phyloP scores from a whole-genome alignment of 2,888 invertebrate genomes.

The Parnassius mnemosyne region DNA sequence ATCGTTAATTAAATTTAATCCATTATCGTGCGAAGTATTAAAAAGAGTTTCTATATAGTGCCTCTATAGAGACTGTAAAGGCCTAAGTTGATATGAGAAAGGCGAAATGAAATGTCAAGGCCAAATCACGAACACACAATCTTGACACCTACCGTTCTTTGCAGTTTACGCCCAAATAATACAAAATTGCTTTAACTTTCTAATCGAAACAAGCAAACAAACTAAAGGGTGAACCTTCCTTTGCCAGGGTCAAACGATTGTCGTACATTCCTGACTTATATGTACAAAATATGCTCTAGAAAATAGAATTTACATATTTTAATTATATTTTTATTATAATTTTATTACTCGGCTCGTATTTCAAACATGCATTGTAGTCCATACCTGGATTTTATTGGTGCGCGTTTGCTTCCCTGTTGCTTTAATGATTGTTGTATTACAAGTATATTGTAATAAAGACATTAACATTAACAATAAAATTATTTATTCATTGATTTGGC shows the following conservation, averaged over 20 bases:
- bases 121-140: constrained; percentile 9
- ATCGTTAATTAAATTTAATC: background rate
- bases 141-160: constrained; percentile 20
- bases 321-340: constrained; percentile 12
- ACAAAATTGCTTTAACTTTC: constrained; percentile 8
- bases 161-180: constrained; percentile 13
- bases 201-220: constrained; percentile 3
- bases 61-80: background rate
- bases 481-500: too few relatives aligned
- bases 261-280: background rate
- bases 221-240: background rate
- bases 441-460: too few relatives aligned
- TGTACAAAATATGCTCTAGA: constrained; percentile 1
- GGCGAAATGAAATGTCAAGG: constrained; percentile 26
- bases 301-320: constrained; percentile 1
- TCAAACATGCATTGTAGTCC: constrained; percentile 4
- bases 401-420: constrained; percentile 3
- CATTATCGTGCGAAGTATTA: background rate
- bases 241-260: constrained; percentile 2
- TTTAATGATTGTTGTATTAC: too few relatives aligned
- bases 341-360: constrained; percentile 13
- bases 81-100: constrained; percentile 19
- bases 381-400: constrained; percentile 7
- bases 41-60: background rate
- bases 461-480: too few relatives aligned